Percentiles rank a stretch among this genome's conserved stretches.
Conservation (phyloP, 2,888 invertebrate species). For the Athalia rosae region DNA sequence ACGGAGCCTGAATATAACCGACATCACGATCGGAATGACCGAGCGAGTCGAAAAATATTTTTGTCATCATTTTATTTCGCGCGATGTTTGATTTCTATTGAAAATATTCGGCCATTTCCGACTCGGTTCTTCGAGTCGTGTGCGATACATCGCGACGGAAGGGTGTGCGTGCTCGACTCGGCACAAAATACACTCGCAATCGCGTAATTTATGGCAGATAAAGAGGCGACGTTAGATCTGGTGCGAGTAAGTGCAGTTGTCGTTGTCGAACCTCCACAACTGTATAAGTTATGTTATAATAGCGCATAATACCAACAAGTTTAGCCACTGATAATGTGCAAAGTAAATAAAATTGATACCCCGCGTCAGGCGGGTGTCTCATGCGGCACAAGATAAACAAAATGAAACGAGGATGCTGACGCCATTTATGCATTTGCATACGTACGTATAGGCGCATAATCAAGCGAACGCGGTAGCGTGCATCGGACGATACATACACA, state of each 20-base stretch:
- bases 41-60: no score
- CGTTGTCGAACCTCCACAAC: background rate
- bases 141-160: background rate
- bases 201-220: conserved; percentile 44
- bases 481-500: background rate
- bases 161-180: background rate
- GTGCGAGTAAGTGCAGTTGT: conserved; percentile 13
- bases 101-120: no score
- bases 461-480: no score
- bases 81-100: no score
- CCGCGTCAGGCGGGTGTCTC: no score
- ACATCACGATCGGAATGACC: no score
- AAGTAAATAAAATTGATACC: background rate
- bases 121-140: background rate
- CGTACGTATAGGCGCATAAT: background rate
- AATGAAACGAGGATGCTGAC: conserved; percentile 4
- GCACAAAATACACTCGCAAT: background rate
- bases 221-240: conserved; percentile 61
- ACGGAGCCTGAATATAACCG: no score
- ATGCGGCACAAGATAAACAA: background rate
- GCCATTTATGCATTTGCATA: background rate
- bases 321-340: background rate
- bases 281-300: background rate
- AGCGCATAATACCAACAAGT: background rate
- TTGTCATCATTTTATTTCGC: no score